Evolutionary conservation across 2,888 invertebrate species (phyloP), one percentile per base, ranked within the genome.

Genomic region (Enchytraeus crypticus): DNA sequence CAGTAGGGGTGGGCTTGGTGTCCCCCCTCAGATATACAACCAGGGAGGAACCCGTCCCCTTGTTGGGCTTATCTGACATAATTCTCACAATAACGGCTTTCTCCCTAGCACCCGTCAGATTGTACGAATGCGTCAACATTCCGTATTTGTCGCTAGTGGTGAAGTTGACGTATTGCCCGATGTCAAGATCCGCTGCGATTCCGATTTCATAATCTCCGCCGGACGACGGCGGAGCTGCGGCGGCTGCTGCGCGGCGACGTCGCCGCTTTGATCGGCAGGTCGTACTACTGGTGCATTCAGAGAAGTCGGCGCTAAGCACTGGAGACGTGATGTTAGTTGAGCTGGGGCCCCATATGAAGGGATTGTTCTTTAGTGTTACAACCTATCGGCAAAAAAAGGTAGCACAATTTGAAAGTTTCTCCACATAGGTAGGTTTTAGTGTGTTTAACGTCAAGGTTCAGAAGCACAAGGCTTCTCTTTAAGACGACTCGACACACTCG

Each of bases 281-380:
- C 18, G 2, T 11, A 8, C 51, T 26, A 2, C 2, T 18, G 1
- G 51, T 27, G 5, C 2, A 8, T 2, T 29, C 29, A 5, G 23
- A 5, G n/a, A 51, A 29, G 51, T 29, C 27, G 1, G 51, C 27
- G n/a, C n/a, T n/a, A n/a, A n/a, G n/a, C 51, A 51, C 5, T 18
- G 51, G 51, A 5, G 51, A 51, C n/a, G 51, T 51, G 51, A 51
- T n/a, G 51, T 51, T 51, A 30, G 51, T n/a, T 5, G 51, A 23
- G 5, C 29, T 29, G 3, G 51, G 29, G 11, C 30, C 51, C 51
- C 51, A 51, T n/a, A 29, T 29, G 23, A 51, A 23, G 29, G 30
- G 51, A 30, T 51, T 51, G n/a, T n/a, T n/a, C n/a, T n/a, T n/a
- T n/a, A n/a, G n/a, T n/a, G n/a, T n/a, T n/a, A n/a, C n/a, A n/a